Evolutionary conservation across 1,140 invertebrate species (phyloP), one percentile per base, ranked within the genome.

Genomic region (Marisa cornuarietis): DNA sequence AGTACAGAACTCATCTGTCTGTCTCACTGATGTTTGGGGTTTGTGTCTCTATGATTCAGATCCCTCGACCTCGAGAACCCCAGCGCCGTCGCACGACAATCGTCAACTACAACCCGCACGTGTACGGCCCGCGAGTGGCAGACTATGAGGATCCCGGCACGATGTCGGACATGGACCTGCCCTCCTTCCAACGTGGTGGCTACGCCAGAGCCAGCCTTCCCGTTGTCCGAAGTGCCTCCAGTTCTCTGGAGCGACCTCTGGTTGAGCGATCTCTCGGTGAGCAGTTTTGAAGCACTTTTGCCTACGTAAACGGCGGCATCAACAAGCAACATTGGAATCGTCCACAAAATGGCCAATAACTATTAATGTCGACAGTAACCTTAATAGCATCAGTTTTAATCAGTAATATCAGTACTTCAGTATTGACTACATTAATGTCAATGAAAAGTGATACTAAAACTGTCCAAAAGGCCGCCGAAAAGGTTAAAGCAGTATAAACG

Each of bases 141-240:
- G 88, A 89, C 31, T 97, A 98, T 87, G 97, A 98, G 85, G 97
- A 98, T 91, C 96, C 96, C 3, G 97, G 97, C 2, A 98, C 98
- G 87, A 98, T 99, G 97, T 98, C 96, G 4, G 97, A 99, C 91
- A 96, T 97, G 76, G 97, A 98, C 86, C 98, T 97, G 4, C 95
- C 96, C 10, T 89, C 90, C 75, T 97, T 97, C 90, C 93, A 96
- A 24, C 93, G 97, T 73, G 96, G 96, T 71, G 95, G 88, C 9
- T 98, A 98, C 89, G 95, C 96, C 87, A 93, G 97, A 66, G 96
- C 96, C 79, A 98, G 96, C 76, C 91, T 99, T 65, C 97, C 97
- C 3, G 96, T 98, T 5, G 96, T 98, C 26, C 92, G 97, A 80
- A 98, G 97, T 13, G 96, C 97, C 16, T 97, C 96, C 85, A 98